These are phyloP conservation scores for Drosophila oshimai DNA, from an alignment of 1,140 invertebrate genomes.

Conservation along the genomic window DNA sequence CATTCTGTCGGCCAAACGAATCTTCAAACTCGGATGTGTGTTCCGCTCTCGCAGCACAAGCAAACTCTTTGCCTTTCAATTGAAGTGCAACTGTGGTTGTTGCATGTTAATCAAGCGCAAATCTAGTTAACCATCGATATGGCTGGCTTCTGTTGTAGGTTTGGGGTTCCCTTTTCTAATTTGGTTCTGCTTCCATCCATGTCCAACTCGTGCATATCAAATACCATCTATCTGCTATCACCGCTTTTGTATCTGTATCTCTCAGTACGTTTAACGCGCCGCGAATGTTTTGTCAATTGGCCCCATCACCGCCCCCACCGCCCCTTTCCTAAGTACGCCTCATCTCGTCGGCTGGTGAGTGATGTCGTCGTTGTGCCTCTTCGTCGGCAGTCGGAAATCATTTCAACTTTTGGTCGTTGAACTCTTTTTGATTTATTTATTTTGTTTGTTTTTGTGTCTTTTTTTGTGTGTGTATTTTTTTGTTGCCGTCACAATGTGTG, in stretches of 20 bases:
- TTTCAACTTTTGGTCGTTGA: constrained; percentile 78
- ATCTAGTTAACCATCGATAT: constrained; percentile 50
- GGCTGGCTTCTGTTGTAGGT: neutral
- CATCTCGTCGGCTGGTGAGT: neutral
- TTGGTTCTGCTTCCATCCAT: constrained; percentile 26
- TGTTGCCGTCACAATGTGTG: constrained; percentile 34
- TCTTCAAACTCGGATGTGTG: neutral
- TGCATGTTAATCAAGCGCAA: constrained; percentile 66
- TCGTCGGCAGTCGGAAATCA: constrained; percentile 58
- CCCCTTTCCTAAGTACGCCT: constrained; percentile 1
- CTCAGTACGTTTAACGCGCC: constrained; percentile 40
- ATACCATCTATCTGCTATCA: constrained; percentile 35
- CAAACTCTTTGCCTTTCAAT: constrained; percentile 53
- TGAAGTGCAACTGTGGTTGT: constrained; percentile 52
- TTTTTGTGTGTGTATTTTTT: constrained; percentile 11
- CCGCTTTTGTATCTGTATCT: constrained; percentile 62
- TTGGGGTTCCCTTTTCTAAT: constrained; percentile 6
- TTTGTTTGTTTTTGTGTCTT: constrained; percentile 26
- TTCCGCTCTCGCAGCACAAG: constrained; percentile 1
- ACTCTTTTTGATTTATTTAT: constrained; percentile 76
- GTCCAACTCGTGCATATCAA: no score
- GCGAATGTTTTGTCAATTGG: constrained; percentile 44
- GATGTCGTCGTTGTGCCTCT: constrained; percentile 29
- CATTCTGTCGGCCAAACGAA: neutral
- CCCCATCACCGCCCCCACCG: neutral